Percentiles rank a stretch among this genome's conserved stretches.
phyloP scores from a whole-genome alignment of 2,113 vertebrate genomes.

The Rutilus rutilus region DNA sequence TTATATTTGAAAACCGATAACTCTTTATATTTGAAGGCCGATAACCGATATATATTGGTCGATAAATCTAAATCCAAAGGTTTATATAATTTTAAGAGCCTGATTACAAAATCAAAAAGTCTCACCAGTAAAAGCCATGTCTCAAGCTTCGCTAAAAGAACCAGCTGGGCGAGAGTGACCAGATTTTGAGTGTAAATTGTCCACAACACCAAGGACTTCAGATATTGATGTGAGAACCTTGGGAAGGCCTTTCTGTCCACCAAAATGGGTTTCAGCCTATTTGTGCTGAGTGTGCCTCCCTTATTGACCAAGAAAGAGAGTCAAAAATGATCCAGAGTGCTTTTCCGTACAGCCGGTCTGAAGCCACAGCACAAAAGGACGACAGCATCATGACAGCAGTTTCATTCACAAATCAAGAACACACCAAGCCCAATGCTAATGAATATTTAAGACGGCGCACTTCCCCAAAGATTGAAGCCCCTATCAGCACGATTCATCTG shows the following conservation, averaged over 20 bases:
- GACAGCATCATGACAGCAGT: background rate
- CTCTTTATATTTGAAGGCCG: no score
- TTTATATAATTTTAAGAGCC: no score
- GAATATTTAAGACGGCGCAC: background rate
- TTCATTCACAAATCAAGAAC: background rate
- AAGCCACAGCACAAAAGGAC: background rate
- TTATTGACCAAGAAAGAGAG: constrained; percentile 17
- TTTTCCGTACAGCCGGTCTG: background rate
- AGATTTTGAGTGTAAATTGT: constrained; percentile 25
- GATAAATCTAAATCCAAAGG: no score
- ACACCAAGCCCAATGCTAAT: background rate
- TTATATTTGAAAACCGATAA: no score
- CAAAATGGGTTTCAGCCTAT: constrained; percentile 30
- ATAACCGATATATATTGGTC: no score
- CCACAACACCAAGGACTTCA: constrained; percentile 20
- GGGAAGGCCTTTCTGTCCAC: constrained; percentile 21
- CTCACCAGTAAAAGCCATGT: no score
- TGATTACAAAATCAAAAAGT: no score
- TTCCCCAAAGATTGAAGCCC: constrained; percentile 6
- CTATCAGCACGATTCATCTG: constrained; percentile 4
- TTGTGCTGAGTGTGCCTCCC: constrained; percentile 18
- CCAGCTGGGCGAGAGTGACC: background rate
- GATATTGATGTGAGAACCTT: background rate
- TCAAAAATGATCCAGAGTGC: constrained; percentile 9
- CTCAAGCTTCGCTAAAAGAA: background rate